Base-by-base conservation (phyloP, 2,888 invertebrate species). In the Syritta pipiens region DNA sequence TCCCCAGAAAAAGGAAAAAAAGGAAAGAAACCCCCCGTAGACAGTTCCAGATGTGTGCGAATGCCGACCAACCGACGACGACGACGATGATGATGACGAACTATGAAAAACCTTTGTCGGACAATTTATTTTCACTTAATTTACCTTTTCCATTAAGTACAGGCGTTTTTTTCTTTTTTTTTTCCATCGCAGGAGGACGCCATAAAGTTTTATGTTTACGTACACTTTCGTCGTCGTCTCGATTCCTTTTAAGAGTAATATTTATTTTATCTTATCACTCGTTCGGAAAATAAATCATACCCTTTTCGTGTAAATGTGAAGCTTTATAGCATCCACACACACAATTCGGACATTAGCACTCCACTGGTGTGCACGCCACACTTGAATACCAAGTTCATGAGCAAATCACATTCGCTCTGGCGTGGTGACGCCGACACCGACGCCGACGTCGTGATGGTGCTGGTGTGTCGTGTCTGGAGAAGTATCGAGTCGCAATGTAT, bases 311-410 rank as follows among this genome's bases (percentile, higher is more conserved):
- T 5, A 40, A 71, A 46, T 32, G 28, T 24, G 17, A 59, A 46
- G 37, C 57, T 74, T 79, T 79, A 79, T 79, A 60, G 79, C 74
- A 67, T 74, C 67, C 65, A 67, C 55, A 77, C 77, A 77, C 65
- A 77, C 77, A 55, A 77, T 77, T 48, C 46, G 65, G 37, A 67
- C 72, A 77, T 77, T 77, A 77, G 77, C 77, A 77, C 77, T 77
- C 65, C 46, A 72, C 77, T 55, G 32, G 7, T 20, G 51, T 60
- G 60, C 79, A 79, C 74, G 72, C 72, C 49, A 67, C 65, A 53
- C 74, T 67, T 62, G 60, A 55, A 22, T 37, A 72, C 44, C 63
- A 65, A 77, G 59, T 51, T 59, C 44, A 20, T 14, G 9, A 65
- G 51, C 37, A 71, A 59, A 30, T 26, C 59, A 60, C 59, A 17